Conservation (phyloP, 2,113 vertebrate species). For the Neofelis nebulosa region DNA sequence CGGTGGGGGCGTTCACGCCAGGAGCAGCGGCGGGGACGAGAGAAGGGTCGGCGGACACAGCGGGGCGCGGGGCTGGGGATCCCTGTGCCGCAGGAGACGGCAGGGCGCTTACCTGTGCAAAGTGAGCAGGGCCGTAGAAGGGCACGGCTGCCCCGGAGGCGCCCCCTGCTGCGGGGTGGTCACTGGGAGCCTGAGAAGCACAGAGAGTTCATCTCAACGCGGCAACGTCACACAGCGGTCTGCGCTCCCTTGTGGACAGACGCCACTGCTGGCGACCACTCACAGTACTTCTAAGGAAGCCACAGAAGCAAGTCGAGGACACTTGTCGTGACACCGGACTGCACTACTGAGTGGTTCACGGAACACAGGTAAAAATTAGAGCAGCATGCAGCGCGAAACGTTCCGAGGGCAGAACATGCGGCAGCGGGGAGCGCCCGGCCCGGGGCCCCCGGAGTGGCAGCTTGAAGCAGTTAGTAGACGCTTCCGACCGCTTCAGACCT, state of each 20-base stretch:
- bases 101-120: slow-evolving; percentile 89
- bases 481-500: neutral
- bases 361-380: neutral
- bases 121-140: slow-evolving; percentile 94
- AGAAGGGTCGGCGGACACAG: neutral
- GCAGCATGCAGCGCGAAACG: slow-evolving; percentile 67
- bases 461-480: slow-evolving; percentile 57
- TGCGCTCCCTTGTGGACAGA: neutral
- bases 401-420: slow-evolving; percentile 68
- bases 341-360: neutral
- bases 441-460: slow-evolving; percentile 32
- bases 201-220: neutral
- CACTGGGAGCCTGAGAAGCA: slow-evolving; percentile 72
- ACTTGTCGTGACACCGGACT: neutral
- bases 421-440: slow-evolving; percentile 3
- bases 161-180: slow-evolving; percentile 67
- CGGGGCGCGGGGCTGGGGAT: no score
- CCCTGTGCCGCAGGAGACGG: fast-evolving
- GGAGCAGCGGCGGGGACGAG: fast-evolving
- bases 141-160: slow-evolving; percentile 86
- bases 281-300: neutral
- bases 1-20: neutral
- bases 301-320: neutral
- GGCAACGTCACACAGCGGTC: fast-evolving
- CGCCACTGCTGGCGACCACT: neutral